Base-by-base conservation (phyloP, 2,113 vertebrate species). In the Mesocricetus auratus region DNA sequence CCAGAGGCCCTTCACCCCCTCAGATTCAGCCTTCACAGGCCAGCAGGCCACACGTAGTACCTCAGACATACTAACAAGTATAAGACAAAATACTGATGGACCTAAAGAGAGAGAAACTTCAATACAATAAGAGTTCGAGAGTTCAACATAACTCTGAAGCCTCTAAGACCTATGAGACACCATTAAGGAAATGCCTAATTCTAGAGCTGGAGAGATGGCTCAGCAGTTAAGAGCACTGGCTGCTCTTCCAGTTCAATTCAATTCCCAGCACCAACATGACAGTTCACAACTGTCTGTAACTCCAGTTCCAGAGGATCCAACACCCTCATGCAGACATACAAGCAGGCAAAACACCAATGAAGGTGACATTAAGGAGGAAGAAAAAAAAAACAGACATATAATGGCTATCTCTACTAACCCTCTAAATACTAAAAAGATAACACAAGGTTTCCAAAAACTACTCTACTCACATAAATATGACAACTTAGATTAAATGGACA, bases 1-100 rank as follows among this genome's bases (percentile, higher is more conserved):
- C 96, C 99, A 99, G 92, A 99, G 99, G n/a, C 98, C 94, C 98
- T 99, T 99, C 87, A 99, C 99, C 58, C 99, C 99, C 96, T 99
- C 98, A 97, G 99, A 99, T 29, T 98, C 98, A 3, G 98, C 99
- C 99, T 99, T 66, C 64, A 66, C 31, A 33, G 64, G 29, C 62
- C 10, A 0, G 62, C 29, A 2, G 4, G 11, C 64, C 64, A 66
- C 64, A 31, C 29, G 29, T 26, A 66, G 64, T 66, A 12, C 29
- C 12, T 64, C 10, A 66, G 64, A 66, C 4, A 29, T 31, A 66
- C 64, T 66, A 33, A 66, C 64, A 66, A 33, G 36, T 68, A 82
- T 21, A 56, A 69, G 53, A 75, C 45, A 69, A 36, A 47, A 50
- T 50, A 33, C 7, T 13, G 2, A 33, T 56, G 69, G 36, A 58